Evolutionary conservation across 2,113 vertebrate species (phyloP), one percentile per base, ranked within the genome.

Genomic region (Sorex fumeus): DNA sequence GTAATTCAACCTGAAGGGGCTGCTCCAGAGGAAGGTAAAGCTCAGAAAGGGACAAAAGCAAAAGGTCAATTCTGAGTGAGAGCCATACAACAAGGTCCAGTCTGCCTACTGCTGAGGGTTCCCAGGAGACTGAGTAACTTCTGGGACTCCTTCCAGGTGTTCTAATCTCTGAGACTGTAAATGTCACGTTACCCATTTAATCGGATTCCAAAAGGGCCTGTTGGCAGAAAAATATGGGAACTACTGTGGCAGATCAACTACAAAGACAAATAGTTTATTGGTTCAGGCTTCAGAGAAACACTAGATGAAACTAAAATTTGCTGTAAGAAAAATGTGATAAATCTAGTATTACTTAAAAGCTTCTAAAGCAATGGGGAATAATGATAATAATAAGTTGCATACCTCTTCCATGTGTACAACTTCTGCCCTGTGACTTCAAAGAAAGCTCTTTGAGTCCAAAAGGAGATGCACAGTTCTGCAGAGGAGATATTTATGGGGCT

Each of bases 331-430:
- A 96, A 87, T 88, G 94, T 95, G 95, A 96, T 97, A 95, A 96
- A 96, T 97, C 96, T 92, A 96, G 88, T 86, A 84, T 93, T 95
- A 94, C 96, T 95, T 97, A 93, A 96, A 96, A 95, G 96, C 93
- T 93, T 96, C 94, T 43, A 85, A 94, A 95, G 90, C 85, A 84
- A 86, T 69, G 86, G 93, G 15, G 40, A 86, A 74, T 94, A 92
- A 95, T 90, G 90, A 94, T 85, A 94, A 93, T 77, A 93, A 94
- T 88, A 94, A 94, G 95, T 87, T 96, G 62, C 90, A 89, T 94
- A 93, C 94, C 85, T 96, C 83, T 76, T 92, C 83, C 93, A 93
- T 78, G 10, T 90, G 95, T 28, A 94, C 85, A 80, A 36, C 71
- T 77, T 90, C 93, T 96, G 94, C 85, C 92, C 82, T 30, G 45